Conservation (phyloP, 2,113 vertebrate species). For the Nothoprocta pentlandii region DNA sequence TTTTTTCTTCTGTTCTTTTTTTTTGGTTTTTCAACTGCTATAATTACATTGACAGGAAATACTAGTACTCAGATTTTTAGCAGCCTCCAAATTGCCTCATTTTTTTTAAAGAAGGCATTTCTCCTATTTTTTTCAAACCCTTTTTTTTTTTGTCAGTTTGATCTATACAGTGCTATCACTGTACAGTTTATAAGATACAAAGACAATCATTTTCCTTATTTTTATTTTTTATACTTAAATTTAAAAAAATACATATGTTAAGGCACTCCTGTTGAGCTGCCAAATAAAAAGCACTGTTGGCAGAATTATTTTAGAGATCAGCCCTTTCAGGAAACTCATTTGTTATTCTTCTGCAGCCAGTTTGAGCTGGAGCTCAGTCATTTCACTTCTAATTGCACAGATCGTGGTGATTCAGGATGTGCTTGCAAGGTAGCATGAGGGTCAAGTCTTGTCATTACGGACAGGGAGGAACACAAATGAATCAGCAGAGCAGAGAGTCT, state of each 20-base stretch:
- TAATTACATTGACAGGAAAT: accelerated
- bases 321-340: background rate
- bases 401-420: background rate
- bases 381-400: background rate
- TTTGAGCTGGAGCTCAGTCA: background rate
- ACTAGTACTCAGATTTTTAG: background rate
- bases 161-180: background rate
- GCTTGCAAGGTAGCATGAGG: background rate
- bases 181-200: slow-evolving; percentile 18
- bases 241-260: background rate
- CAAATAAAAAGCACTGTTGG: background rate
- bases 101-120: background rate
- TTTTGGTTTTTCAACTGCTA: slow-evolving; percentile 14
- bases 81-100: background rate
- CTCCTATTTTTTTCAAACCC: background rate
- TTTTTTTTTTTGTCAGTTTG: background rate
- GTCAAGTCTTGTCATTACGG: background rate
- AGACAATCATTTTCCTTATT: background rate
- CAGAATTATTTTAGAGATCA: background rate
- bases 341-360: background rate
- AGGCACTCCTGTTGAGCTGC: background rate
- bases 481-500: background rate
- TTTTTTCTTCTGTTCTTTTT: background rate
- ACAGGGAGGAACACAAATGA: background rate
- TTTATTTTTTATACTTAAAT: background rate